These are phyloP conservation scores for Scylla paramamosain DNA, from an alignment of 1,140 invertebrate genomes.

Conservation along the genomic window DNA sequence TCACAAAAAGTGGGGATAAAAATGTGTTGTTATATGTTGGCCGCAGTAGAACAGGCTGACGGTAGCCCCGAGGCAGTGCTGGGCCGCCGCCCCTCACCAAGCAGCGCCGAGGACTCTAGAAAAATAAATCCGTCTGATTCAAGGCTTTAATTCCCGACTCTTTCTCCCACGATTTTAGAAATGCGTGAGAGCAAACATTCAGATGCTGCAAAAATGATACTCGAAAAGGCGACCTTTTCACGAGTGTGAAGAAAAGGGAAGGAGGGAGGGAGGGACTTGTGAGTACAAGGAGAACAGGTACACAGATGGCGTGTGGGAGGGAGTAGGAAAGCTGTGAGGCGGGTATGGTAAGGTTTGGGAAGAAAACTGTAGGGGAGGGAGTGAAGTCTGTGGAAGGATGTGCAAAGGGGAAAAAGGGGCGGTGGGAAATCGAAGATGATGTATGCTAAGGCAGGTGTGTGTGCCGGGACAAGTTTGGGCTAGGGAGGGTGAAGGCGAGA, in stretches of 20 bases:
- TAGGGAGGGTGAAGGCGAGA: too few species aligned
- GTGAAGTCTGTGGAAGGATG: background rate
- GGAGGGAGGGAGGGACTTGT: background rate
- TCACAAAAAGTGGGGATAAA: background rate
- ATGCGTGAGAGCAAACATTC: background rate
- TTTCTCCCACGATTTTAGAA: background rate
- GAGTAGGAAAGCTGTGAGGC: too few species aligned
- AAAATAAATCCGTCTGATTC: background rate
- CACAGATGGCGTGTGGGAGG: too few species aligned
- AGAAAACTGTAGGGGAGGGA: too few species aligned
- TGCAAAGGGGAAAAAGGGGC: background rate
- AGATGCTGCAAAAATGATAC: background rate
- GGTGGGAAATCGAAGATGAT: background rate
- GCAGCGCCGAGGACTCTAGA: background rate
- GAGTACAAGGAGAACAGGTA: too few species aligned
- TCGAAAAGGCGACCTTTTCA: background rate
- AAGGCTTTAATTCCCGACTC: background rate
- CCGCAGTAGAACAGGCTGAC: background rate
- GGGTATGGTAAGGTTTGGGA: too few species aligned
- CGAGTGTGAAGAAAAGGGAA: background rate
- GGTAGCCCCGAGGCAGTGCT: background rate
- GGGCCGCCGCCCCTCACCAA: background rate
- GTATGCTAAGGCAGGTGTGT: background rate
- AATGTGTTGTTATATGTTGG: background rate
- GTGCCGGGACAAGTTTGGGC: too few species aligned